Base-by-base conservation (phyloP, 2,888 invertebrate genomes). In the Patella caerulea region DNA sequence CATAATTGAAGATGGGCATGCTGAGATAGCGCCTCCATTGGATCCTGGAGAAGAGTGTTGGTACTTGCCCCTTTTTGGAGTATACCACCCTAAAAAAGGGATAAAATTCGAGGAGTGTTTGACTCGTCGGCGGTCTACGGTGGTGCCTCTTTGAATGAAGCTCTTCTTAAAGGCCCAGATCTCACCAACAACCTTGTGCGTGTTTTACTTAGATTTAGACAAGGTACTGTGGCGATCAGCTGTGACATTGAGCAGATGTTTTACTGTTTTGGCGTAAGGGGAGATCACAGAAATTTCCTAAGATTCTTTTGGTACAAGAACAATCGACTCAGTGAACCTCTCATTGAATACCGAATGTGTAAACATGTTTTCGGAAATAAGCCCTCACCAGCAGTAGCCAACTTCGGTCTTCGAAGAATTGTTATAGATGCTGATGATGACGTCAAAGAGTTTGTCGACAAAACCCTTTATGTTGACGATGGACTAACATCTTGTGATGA, bases 291-390 rank as follows among this genome's bases (percentile, higher is more conserved):
- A 29, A 76, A 82, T 54, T 83, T 73, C 65, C 75, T 83, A 29
- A 17, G 82, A 45, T 84, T 85, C 77, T 69, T 83, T 1, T 84
- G 85, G 84, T 81, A 81, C 53, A 24, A 72, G n/a, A 74, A 83
- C 56, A 83, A 81, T 72, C 77, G 83, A 29, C 75, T 71, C 2
- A 53, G 24, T 17, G 76, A 80, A 17, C 72, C 73, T 3, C 59
- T 84, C 4, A 75, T 80, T 15, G 81, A 84, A 53, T 84, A 82
- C 71, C 59, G 81, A 7, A 84, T 82, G 81, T 56, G 74, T n/a
- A 83, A 83, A 2, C 85, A 84, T 74, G 83, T 84, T 14, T 83
- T 85, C 69, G 83, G 84, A 0, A 83, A 83, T 59, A 78, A 56
- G 19, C 79, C 84, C n/a, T 84, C 83, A 3, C 84, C 83, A 14